A percentile compares a stretch with the other conserved stretches of the same genome.
phyloP scores from a whole-genome alignment of 1,140 invertebrate genomes.

The Campoletis sonorensis region DNA sequence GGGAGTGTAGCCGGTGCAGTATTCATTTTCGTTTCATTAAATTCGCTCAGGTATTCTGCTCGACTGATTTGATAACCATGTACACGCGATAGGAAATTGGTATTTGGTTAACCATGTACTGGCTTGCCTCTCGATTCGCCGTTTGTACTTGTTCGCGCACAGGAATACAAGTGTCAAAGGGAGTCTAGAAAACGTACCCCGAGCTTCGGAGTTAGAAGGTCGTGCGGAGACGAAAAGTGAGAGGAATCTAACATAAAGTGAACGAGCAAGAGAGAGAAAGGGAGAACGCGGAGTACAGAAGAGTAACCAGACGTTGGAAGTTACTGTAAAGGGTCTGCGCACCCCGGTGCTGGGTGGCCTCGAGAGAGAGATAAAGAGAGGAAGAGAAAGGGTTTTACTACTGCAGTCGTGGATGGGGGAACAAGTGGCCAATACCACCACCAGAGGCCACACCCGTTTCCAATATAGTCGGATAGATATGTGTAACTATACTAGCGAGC shows the following conservation, averaged over 20 bases:
- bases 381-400: slow-evolving; percentile 4
- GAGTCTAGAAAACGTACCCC: slow-evolving; percentile 10
- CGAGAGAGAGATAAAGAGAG: not conserved
- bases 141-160: slow-evolving; percentile 15
- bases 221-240: not conserved
- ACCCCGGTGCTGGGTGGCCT: not conserved
- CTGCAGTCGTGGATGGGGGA: not conserved
- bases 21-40: slow-evolving; percentile 14
- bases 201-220: slow-evolving; percentile 3
- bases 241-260: not conserved
- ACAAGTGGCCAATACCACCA: slow-evolving; percentile 17
- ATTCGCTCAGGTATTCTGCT: not conserved
- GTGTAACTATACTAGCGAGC: slow-evolving; percentile 65
- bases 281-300: not conserved
- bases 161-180: slow-evolving; percentile 33
- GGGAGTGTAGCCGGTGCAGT: not conserved
- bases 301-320: not conserved
- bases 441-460: slow-evolving; percentile 51
- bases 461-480: slow-evolving; percentile 63
- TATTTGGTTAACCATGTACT: slow-evolving; percentile 37
- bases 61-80: slow-evolving; percentile 36
- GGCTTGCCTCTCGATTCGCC: slow-evolving; percentile 7
- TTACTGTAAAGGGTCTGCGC: slow-evolving; percentile 26
- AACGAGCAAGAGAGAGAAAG: not conserved
- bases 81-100: slow-evolving; percentile 23